Evolutionary conservation across 2,113 vertebrate species (phyloP).

Genomic region (Micronisus gabar): DNA sequence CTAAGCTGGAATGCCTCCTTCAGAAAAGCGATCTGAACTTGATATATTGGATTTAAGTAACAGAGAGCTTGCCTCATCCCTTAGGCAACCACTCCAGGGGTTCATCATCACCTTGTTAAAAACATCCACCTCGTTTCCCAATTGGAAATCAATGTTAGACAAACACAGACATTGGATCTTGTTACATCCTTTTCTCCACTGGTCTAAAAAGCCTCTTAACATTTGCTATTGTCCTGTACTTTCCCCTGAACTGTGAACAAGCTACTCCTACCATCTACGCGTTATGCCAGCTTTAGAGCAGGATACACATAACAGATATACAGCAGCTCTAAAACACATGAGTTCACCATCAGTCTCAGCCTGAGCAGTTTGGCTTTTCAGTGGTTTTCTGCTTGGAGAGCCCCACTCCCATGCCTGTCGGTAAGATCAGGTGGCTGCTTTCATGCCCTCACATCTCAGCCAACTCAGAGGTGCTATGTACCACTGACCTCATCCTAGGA

Average conservation of each 20-base stretch:
- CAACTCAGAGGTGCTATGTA: background rate
- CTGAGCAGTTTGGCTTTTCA: background rate
- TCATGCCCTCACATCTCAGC: background rate
- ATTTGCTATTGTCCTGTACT: background rate
- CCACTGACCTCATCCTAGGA: background rate
- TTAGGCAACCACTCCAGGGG: background rate
- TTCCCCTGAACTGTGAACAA: background rate
- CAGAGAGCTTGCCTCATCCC: background rate
- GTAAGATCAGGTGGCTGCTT: background rate
- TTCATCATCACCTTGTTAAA: constrained; percentile 7
- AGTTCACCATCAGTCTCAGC: background rate
- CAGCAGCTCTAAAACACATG: background rate
- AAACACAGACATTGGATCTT: background rate
- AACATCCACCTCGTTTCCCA: background rate
- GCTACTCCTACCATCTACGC: background rate
- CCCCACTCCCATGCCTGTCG: background rate
- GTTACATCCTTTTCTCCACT: background rate
- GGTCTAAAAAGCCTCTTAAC: background rate
- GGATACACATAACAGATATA: background rate
- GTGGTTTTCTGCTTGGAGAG: background rate
- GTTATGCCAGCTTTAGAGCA: background rate
- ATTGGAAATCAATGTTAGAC: constrained; percentile 31
- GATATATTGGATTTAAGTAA: background rate
- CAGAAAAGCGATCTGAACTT: background rate
- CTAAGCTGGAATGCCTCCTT: background rate